These are phyloP conservation scores for Nansenia antarctica DNA, from an alignment of 2,113 vertebrate genomes.

Conservation along the genomic window DNA sequence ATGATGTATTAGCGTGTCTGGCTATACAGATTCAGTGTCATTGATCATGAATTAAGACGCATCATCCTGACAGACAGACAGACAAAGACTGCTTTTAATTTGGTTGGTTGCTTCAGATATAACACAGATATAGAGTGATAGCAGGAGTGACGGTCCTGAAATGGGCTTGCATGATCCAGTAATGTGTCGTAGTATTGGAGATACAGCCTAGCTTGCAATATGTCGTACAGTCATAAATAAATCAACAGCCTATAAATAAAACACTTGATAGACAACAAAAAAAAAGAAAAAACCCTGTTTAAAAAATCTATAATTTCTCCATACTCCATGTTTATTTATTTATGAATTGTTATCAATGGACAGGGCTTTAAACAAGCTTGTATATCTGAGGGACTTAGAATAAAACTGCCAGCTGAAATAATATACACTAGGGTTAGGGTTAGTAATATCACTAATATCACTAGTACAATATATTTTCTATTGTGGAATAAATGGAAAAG, in stretches of 20 bases:
- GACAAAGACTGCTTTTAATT: conserved; percentile 1
- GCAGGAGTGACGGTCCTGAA: not conserved
- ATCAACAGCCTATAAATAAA: not conserved
- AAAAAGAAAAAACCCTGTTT: not conserved
- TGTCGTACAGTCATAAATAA: not conserved
- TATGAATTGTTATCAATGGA: not conserved
- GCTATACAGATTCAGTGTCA: not conserved
- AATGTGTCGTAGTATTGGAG: not conserved
- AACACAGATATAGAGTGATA: not conserved
- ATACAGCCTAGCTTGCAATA: not conserved
- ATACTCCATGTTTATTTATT: not conserved
- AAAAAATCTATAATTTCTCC: not conserved
- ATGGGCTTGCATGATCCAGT: not conserved
- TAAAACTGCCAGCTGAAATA: not conserved
- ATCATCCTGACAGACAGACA: not conserved
- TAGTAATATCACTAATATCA: not conserved
- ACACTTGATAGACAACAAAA: too few species aligned
- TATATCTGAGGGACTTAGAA: not conserved
- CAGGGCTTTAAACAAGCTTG: not conserved
- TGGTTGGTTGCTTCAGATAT: not conserved
- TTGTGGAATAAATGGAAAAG: not conserved
- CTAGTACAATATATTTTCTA: not conserved
- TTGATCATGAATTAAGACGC: not conserved
- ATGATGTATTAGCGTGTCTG: conserved; percentile 79
- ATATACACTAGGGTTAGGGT: not conserved